phyloP scores from a whole-genome alignment of 2,888 invertebrate genomes.

The Cephus runcator region DNA sequence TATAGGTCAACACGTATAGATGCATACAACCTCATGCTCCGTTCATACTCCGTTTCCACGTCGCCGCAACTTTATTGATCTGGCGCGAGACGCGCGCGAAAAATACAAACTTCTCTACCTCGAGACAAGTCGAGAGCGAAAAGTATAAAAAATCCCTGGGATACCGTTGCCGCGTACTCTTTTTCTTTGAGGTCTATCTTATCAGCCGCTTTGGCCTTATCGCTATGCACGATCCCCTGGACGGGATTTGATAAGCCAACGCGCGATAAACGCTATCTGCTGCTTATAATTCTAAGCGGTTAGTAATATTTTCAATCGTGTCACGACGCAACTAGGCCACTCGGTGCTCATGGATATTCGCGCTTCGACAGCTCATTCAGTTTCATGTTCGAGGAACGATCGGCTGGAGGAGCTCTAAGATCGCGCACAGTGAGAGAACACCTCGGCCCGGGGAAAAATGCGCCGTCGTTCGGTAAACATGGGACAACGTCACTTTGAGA shows the following conservation, averaged over 20 bases:
- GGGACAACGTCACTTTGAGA: neutral
- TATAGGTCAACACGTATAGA: neutral
- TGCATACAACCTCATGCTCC: neutral
- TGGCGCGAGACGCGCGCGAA: neutral
- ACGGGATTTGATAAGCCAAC: neutral
- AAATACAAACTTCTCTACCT: neutral
- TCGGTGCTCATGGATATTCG: neutral
- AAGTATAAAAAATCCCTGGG: neutral
- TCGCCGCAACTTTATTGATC: neutral
- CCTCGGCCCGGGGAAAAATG: neutral
- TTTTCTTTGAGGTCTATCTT: neutral
- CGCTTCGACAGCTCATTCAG: neutral
- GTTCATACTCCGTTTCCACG: neutral
- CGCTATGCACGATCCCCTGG: neutral
- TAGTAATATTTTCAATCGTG: neutral
- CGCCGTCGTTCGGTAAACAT: neutral
- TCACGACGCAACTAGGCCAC: neutral
- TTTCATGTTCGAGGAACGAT: neutral
- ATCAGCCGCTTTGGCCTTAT: neutral
- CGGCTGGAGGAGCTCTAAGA: neutral
- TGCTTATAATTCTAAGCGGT: neutral
- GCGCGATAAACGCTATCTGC: neutral
- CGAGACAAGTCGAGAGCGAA: neutral
- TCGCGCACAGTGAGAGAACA: neutral
- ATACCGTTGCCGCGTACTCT: neutral